Conservation (phyloP, 2,797 vertebrate genomes). For the Phaenicophaeus curvirostris region DNA sequence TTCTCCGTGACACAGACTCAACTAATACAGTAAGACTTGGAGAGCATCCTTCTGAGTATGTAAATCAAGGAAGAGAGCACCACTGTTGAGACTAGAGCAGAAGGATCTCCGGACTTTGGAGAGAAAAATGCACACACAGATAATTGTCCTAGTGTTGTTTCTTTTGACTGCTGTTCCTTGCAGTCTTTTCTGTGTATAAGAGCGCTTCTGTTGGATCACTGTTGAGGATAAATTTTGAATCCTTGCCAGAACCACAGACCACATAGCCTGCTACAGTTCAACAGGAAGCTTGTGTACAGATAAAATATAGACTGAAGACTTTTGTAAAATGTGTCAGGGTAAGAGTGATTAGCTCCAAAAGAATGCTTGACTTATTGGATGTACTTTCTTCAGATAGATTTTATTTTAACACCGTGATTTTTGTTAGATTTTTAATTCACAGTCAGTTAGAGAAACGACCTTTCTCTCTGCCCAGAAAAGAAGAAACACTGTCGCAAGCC, state of each 20-base stretch:
- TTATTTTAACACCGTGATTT: not conserved
- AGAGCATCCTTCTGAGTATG: slow-evolving; percentile 36
- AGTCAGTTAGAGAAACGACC: not conserved
- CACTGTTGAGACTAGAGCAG: slow-evolving; percentile 29
- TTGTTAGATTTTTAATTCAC: not conserved
- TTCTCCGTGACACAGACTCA: slow-evolving; percentile 9
- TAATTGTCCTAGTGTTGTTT: slow-evolving; percentile 19
- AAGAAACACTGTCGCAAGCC: not conserved
- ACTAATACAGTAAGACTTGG: not conserved
- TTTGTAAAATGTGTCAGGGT: not conserved
- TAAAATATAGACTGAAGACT: slow-evolving; percentile 49
- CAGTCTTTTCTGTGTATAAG: slow-evolving; percentile 41
- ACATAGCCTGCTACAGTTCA: slow-evolving; percentile 71
- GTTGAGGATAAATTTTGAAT: slow-evolving; percentile 69
- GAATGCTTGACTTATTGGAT: not conserved
- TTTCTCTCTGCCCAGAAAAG: not conserved
- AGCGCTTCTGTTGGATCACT: slow-evolving; percentile 27
- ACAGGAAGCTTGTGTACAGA: slow-evolving; percentile 30
- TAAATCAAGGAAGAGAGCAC: slow-evolving; percentile 21
- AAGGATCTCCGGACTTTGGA: not conserved
- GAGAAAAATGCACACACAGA: slow-evolving; percentile 11
- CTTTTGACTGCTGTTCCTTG: slow-evolving; percentile 18
- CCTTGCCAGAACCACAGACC: slow-evolving; percentile 69
- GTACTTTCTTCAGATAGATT: not conserved
- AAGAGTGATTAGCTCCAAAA: not conserved